These are phyloP conservation scores for Oscheius sp. DNA, from an alignment of 2,888 invertebrate genomes.

Conservation along the genomic window DNA sequence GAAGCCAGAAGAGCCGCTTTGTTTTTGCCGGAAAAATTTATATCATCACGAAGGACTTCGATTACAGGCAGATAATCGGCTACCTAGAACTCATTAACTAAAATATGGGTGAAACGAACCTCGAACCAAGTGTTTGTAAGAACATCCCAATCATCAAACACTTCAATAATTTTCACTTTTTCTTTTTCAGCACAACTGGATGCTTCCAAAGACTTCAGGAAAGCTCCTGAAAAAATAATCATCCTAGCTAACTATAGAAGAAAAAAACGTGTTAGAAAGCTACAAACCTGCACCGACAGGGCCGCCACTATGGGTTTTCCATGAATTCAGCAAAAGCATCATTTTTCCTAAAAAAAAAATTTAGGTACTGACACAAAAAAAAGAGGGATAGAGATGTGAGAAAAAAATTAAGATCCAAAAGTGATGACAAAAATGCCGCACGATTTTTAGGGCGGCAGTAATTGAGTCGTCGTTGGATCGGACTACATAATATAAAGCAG, in stretches of 20 bases:
- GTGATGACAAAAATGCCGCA: constrained; percentile 6
- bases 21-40: constrained; percentile 84
- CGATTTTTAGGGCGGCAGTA: not conserved
- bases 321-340: constrained; percentile 45
- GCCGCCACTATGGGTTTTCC: constrained; percentile 37
- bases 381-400: not conserved
- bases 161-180: constrained; percentile 55
- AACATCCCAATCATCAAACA: constrained; percentile 62
- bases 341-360: constrained; percentile 7
- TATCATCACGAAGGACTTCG: constrained; percentile 93
- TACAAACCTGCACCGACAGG: constrained; percentile 37
- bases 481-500: too few species aligned
- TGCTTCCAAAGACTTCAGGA: constrained; percentile 52
- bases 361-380: not conserved
- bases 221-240: constrained; percentile 42
- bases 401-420: not conserved
- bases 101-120: constrained; percentile 17
- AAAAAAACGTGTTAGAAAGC: constrained; percentile 32
- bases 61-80: constrained; percentile 56
- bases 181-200: constrained; percentile 38
- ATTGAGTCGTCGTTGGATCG: constrained; percentile 7
- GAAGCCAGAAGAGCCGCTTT: constrained; percentile 95
- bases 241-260: not conserved
- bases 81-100: constrained; percentile 36
- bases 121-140: constrained; percentile 65